These are phyloP conservation scores for Phoeniculus purpureus DNA, from an alignment of 2,797 vertebrate species.

Conservation along the genomic window DNA sequence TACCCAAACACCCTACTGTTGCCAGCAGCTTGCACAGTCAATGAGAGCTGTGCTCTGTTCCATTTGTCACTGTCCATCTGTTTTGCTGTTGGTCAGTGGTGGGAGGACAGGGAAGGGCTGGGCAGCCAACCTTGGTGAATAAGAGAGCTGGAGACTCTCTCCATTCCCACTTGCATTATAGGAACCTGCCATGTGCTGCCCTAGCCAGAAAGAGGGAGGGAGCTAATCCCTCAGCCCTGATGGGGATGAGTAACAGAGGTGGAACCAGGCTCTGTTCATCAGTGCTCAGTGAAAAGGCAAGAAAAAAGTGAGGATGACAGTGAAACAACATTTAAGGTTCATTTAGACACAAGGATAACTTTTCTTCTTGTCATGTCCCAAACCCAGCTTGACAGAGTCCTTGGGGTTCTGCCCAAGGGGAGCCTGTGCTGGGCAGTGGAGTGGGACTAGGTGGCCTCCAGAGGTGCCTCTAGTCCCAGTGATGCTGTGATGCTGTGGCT, in stretches of 20 bases:
- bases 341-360: neutral
- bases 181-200: neutral
- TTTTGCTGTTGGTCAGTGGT: neutral
- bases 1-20: neutral
- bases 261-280: neutral
- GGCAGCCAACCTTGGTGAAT: neutral
- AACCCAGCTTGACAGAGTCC: neutral
- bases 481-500: neutral
- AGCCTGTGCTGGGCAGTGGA: neutral
- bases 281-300: neutral
- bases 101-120: neutral
- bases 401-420: neutral
- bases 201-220: neutral
- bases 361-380: neutral
- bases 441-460: neutral
- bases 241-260: neutral
- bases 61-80: neutral
- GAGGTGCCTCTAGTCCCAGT: neutral
- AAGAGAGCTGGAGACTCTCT: neutral
- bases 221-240: neutral
- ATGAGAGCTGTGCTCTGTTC: neutral
- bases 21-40: neutral
- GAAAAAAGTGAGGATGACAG: neutral
- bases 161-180: neutral
- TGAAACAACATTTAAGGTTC: neutral